A percentile compares a stretch with the other conserved stretches of the same genome.
Conservation (phyloP, 1,140 invertebrate genomes). For the Drosophila oshimai region DNA sequence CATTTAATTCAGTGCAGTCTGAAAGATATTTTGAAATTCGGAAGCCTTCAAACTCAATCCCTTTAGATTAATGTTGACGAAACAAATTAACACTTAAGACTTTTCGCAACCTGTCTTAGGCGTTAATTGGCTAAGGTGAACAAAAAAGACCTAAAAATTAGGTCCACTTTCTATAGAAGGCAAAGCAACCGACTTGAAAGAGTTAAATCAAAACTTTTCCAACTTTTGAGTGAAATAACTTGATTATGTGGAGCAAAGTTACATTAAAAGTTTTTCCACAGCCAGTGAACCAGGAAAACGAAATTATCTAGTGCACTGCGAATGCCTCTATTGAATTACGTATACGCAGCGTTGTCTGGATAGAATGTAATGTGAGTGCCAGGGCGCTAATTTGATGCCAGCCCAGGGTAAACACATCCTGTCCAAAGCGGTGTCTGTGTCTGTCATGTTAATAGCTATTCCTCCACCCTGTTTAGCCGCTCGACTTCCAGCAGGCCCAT, state of each 20-base stretch:
- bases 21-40: no score
- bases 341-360: conserved; percentile 24
- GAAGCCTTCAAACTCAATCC: no score
- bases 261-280: conserved; percentile 26
- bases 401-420: conserved; percentile 33
- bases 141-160: background rate
- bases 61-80: background rate
- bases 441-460: conserved; percentile 55
- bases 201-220: conserved; percentile 22
- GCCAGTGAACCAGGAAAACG: background rate
- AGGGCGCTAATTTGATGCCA: conserved; percentile 28
- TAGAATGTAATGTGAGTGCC: conserved; percentile 1
- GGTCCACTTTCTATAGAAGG: background rate
- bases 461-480: background rate
- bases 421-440: conserved; percentile 14
- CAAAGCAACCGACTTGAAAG: conserved; percentile 5
- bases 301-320: conserved; percentile 1
- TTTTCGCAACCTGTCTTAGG: background rate
- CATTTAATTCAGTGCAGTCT: no score
- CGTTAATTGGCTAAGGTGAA: conserved; percentile 47
- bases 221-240: conserved; percentile 19
- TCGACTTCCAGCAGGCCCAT: conserved; percentile 30
- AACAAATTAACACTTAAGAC: conserved; percentile 32
- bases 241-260: conserved; percentile 6
- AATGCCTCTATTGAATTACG: conserved; percentile 14